phyloP scores from a whole-genome alignment of 1,140 invertebrate genomes.

The Drosophila sp. region DNA sequence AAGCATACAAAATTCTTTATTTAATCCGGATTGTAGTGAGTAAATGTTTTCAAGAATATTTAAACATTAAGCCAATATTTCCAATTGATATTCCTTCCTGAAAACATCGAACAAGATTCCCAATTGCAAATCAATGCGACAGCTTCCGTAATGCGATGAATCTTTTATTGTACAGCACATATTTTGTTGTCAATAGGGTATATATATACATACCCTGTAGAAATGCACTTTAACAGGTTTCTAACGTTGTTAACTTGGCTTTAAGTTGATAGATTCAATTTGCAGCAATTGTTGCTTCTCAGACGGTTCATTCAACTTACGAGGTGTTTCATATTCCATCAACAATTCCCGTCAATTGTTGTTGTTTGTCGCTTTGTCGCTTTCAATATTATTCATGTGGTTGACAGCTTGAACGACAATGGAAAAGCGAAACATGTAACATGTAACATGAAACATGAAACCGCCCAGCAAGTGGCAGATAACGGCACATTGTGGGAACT shows the following conservation, averaged over 20 bases:
- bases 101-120: constrained; percentile 40
- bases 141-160: constrained; percentile 80
- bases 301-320: constrained; percentile 17
- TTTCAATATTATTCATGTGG: constrained; percentile 79
- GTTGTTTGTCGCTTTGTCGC: constrained; percentile 52
- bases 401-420: constrained; percentile 64
- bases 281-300: not conserved
- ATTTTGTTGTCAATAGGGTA: constrained; percentile 20
- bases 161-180: constrained; percentile 70
- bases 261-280: not conserved
- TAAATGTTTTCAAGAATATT: not conserved
- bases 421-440: constrained; percentile 75
- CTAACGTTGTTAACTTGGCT: not conserved
- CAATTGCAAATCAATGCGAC: constrained; percentile 63
- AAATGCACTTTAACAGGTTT: constrained; percentile 6
- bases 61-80: not conserved
- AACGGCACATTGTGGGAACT: constrained; percentile 69
- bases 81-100: constrained; percentile 28
- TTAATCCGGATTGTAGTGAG: constrained; percentile 8
- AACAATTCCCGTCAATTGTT: constrained; percentile 16
- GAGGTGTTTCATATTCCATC: constrained; percentile 29
- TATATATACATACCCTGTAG: constrained; percentile 48
- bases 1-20: not conserved
- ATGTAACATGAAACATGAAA: no score
- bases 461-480: constrained; percentile 68